Base-by-base conservation (phyloP, 1,140 invertebrate species). In the Bombus confusus region DNA sequence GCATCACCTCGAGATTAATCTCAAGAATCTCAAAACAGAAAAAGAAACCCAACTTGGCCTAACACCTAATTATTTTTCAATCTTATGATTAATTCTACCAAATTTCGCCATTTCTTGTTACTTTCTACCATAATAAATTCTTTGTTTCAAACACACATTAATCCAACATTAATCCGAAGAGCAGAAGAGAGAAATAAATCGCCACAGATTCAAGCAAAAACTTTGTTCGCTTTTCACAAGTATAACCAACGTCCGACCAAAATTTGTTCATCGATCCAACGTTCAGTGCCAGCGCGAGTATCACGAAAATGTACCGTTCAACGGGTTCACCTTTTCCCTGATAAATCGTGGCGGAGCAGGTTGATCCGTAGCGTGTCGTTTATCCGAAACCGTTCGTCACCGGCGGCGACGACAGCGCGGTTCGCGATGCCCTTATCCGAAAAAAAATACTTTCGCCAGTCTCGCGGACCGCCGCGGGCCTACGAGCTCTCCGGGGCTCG, bases 381-480 rank as follows among this genome's bases (percentile, higher is more conserved):
- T 52, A 22, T 52, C 62, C 59, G 66, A 37, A 76, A 62, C 47
- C 74, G 86, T 82, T 77, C 86, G 77, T 79, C 85, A 90, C 68
- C 87, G 52, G 87, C 31, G 66, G 73, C 87, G 80, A 80, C 62
- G 83, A 81, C 87, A 81, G 68, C 72, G 43, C 34, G 62, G 76
- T 62, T 69, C 77, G 83, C 82, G 86, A 89, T 91, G 86, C 84
- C 80, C 89, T 89, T 89, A 91, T 88, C 82, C 86, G 81, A 34
- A 28, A 31, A 34, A 86, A 88, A 88, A 88, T 86, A 87, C 90
- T 92, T 91, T 92, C 91, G 86, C 90, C 87, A 77, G 37, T 88
- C 74, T 74, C 79, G 78, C 52, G 79, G 74, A 69, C n/a, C 77
- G 59, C 88, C 85, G 52, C 41, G 81, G 88, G 88, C 77, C 41